Evolutionary conservation across 1,140 invertebrate genomes (phyloP).

Genomic region (Plectus sambesii): DNA sequence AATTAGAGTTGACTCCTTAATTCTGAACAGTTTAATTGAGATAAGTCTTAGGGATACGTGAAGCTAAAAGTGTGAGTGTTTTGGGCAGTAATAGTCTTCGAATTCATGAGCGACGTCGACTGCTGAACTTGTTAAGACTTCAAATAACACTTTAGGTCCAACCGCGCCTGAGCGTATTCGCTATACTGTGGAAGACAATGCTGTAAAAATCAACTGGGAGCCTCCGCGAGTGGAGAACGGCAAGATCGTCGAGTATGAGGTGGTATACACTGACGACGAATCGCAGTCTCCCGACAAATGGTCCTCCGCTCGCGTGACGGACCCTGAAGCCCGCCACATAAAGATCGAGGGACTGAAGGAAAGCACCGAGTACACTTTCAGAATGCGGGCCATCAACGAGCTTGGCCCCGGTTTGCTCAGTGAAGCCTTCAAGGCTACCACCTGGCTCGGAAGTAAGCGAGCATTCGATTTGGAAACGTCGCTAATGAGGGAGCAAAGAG

Average conservation of each 20-base stretch:
- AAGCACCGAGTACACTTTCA: slow-evolving; percentile 34
- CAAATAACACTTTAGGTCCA: slow-evolving; percentile 26
- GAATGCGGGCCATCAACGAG: slow-evolving; percentile 34
- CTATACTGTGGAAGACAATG: slow-evolving; percentile 40
- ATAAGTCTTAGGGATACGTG: too few species aligned
- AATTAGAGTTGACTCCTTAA: too few species aligned
- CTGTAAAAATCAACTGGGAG: slow-evolving; percentile 39
- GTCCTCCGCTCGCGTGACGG: slow-evolving; percentile 25
- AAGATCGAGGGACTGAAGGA: slow-evolving; percentile 31
- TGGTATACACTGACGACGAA: slow-evolving; percentile 40
- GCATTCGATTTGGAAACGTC: neutral
- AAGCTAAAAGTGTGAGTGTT: too few species aligned
- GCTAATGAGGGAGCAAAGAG: too few species aligned
- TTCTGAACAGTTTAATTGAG: too few species aligned
- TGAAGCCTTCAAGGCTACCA: slow-evolving; percentile 34
- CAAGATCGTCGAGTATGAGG: slow-evolving; percentile 42
- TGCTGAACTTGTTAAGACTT: too few species aligned
- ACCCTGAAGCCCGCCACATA: slow-evolving; percentile 24
- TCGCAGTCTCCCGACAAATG: slow-evolving; percentile 36
- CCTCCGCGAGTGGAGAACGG: slow-evolving; percentile 39
- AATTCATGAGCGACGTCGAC: too few species aligned
- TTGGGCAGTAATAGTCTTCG: too few species aligned
- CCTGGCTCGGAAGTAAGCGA: slow-evolving; percentile 31
- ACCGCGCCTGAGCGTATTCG: slow-evolving; percentile 37
- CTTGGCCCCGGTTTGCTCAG: slow-evolving; percentile 37